phyloP scores from a whole-genome alignment of 2,113 vertebrate genomes.

The Tychaedon coryphoeus region DNA sequence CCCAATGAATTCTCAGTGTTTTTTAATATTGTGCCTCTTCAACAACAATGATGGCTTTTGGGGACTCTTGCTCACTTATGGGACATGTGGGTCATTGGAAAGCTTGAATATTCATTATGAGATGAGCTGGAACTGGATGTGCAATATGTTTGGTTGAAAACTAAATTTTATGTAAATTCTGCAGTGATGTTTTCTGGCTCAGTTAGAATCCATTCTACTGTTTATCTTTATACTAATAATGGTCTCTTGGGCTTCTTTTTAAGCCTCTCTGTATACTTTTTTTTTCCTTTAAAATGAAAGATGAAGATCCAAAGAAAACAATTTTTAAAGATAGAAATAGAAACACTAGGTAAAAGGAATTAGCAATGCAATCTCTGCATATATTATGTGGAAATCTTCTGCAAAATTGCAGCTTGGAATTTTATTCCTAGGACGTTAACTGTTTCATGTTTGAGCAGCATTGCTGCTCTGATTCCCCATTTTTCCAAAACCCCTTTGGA shows the following conservation, averaged over 20 bases:
- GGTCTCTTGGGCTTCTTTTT: constrained; percentile 56
- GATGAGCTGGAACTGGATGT: constrained; percentile 54
- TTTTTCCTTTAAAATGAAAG: constrained; percentile 45
- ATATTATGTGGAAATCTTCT: constrained; percentile 36
- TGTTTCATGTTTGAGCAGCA: background rate
- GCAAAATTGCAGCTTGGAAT: constrained; percentile 27
- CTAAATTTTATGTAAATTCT: constrained; percentile 66
- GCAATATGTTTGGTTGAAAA: constrained; percentile 49
- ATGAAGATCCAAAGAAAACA: constrained; percentile 42
- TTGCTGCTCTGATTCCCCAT: background rate
- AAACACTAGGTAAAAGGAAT: constrained; percentile 51
- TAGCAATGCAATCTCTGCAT: constrained; percentile 49
- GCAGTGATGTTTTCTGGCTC: constrained; percentile 57
- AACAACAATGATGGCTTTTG: background rate
- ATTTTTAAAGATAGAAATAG: constrained; percentile 52
- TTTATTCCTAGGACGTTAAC: constrained; percentile 36
- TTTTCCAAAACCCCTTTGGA: background rate
- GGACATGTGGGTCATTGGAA: constrained; percentile 40
- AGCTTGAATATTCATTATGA: constrained; percentile 55
- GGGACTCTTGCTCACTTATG: constrained; percentile 46
- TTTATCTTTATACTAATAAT: constrained; percentile 61
- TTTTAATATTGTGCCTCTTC: constrained; percentile 41
- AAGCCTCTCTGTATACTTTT: constrained; percentile 19
- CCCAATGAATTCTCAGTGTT: constrained; percentile 24
- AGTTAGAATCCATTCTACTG: constrained; percentile 50